Evolutionary conservation across 1,140 invertebrate genomes (phyloP), one percentile per base, ranked within the genome.

Genomic region (Leguminivora glycinivorella): DNA sequence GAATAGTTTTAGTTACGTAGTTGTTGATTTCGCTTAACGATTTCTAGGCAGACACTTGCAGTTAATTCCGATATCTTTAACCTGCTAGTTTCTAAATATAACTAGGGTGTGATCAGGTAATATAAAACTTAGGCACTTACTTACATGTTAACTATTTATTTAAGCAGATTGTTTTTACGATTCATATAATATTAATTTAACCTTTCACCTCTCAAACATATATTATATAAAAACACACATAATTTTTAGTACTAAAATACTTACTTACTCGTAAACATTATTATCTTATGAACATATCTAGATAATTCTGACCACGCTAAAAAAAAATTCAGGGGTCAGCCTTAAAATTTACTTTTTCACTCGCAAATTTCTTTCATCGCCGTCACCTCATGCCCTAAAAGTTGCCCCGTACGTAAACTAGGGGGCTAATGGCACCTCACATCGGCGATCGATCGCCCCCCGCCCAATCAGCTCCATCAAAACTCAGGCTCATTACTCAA

Each of bases 401-500:
- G 56, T 58, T 26, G 14, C 56, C 7, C 56, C 34, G 56, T n/a
- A 22, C 56, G 58, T n/a, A 63, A 43, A 31, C 58, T 63, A 63
- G 25, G 25, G 26, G 14, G 58, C 14, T 63, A 63, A 63, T 63
- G 58, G 58, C 9, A 63, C 58, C 58, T 63, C 26, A 29, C 56
- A 58, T 58, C 56, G 69, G 34, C 80, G 82, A 90, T 88, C 85
- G 81, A 84, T 84, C 83, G 71, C 75, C 79, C 78, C 75, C 76
- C 72, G 73, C 74, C 79, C 82, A 85, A 89, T 89, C 84, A 84
- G 87, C 86, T 87, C 84, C 83, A 90, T 91, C 88, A 91, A 88
- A 91, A 90, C 85, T 88, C 83, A 78, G 82, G 88, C 89, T 88
- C 87, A 91, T 91, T 91, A 91, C 89, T 91, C 89, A 91, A 91